A percentile compares a stretch with the other conserved stretches of the same genome.
Evolutionary conservation across 2,888 invertebrate genomes (phyloP).

Genomic region (Callimorpha dominula): DNA sequence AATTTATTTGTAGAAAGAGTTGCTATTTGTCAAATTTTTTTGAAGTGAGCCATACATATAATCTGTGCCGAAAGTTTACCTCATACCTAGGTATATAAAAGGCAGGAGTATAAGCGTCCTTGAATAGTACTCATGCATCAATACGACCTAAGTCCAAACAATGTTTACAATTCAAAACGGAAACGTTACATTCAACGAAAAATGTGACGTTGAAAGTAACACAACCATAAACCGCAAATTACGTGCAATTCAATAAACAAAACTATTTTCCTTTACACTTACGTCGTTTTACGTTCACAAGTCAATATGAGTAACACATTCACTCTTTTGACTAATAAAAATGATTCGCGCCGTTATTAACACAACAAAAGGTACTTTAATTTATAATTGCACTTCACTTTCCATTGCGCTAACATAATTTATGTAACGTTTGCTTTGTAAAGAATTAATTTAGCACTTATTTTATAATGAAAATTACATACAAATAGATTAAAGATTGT

Average conservation of each 20-base stretch:
- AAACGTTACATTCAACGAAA: conserved; percentile 7
- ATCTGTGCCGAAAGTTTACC: neutral
- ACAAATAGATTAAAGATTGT: conserved; percentile 39
- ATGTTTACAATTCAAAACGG: conserved; percentile 1
- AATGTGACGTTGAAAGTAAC: conserved; percentile 10
- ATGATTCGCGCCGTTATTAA: conserved; percentile 36
- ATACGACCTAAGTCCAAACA: neutral
- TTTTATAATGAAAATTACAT: conserved; percentile 43
- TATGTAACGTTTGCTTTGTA: conserved; percentile 51
- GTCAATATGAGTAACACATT: conserved; percentile 43
- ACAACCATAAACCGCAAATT: conserved; percentile 25
- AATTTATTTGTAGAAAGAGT: neutral
- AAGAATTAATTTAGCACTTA: conserved; percentile 48
- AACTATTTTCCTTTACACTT: conserved; percentile 25
- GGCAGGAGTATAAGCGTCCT: too few relatives aligned
- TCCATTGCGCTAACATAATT: conserved; percentile 53
- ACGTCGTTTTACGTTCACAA: conserved; percentile 9
- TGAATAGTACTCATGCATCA: too few relatives aligned
- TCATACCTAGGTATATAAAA: neutral
- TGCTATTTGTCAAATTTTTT: neutral
- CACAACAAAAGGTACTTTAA: conserved; percentile 52
- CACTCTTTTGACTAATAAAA: conserved; percentile 47
- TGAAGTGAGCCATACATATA: neutral
- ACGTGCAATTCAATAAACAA: conserved; percentile 13
- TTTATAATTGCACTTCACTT: conserved; percentile 53